A percentile compares a stretch with the other conserved stretches of the same genome.
phyloP scores from a whole-genome alignment of 2,113 vertebrate genomes.

The Prionailurus bengalensis region DNA sequence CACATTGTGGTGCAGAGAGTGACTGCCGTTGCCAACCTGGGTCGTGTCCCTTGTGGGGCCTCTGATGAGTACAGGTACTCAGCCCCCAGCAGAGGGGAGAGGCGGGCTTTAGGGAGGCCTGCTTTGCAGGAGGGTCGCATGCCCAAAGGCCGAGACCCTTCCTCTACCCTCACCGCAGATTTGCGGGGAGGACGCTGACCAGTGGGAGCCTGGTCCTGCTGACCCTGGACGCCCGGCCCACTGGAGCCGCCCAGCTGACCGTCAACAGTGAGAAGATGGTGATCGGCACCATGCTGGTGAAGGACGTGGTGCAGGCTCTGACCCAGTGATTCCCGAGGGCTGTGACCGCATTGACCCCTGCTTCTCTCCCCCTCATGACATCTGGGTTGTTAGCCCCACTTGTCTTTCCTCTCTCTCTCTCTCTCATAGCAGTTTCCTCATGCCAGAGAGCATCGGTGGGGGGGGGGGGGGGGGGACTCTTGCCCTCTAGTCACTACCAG shows the following conservation, averaged over 20 bases:
- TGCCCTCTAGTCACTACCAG: background rate
- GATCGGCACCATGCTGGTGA: constrained; percentile 98
- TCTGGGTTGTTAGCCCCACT: background rate
- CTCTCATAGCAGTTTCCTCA: background rate
- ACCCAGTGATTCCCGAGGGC: constrained; percentile 88
- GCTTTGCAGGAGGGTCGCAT: background rate
- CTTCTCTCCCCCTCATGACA: background rate
- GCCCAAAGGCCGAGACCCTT: background rate
- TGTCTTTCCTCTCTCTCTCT: no score
- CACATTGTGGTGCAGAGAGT: constrained; percentile 95
- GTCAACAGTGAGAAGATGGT: constrained; percentile 99
- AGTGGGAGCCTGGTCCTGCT: constrained; percentile 95
- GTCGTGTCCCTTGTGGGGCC: constrained; percentile 95
- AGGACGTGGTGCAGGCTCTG: constrained; percentile 95
- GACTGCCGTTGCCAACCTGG: constrained; percentile 92
- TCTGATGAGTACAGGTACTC: constrained; percentile 95
- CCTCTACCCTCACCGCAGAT: constrained; percentile 86
- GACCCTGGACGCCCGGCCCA: constrained; percentile 91
- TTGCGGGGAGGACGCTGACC: constrained; percentile 95
- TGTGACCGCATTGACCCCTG: background rate
- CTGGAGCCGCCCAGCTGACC: constrained; percentile 89
- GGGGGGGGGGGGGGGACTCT: background rate
- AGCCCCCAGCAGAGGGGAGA: background rate
- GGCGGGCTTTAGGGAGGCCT: background rate
- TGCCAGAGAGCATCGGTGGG: background rate